Evolutionary conservation across 2,113 vertebrate genomes (phyloP), one percentile per base, ranked within the genome.

Genomic region (Bubo bubo): DNA sequence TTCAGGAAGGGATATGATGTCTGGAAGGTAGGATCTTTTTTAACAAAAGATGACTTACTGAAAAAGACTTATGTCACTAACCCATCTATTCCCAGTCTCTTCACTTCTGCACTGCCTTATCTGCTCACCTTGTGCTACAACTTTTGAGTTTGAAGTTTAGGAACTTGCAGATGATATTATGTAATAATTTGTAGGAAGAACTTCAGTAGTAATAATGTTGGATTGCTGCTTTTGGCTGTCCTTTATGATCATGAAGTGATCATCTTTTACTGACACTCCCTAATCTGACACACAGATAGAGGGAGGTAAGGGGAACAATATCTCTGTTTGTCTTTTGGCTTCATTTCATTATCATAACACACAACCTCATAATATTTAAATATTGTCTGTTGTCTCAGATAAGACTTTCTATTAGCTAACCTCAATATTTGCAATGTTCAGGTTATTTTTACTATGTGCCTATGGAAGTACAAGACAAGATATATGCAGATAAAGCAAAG

Each of bases 331-430:
- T 41, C 52, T 92, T 87, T 75, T 71, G 28, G 58, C 45, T 94
- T 92, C 24, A 75, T 80, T 67, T 80, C 47, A 50, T 92, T 87
- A 84, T 84, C 67, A 52, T 56, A 92, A 67, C 41, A 47, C 52
- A 80, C 35, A 84, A 56, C 62, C 16, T 84, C 82, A 71, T 75
- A 75, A 64, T 72, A 90, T 90, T 92, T 90, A 92, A 92, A 87
- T 75, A 87, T 47, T 67, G 41, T 58, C 62, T 1, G 0, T 80
- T 83, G 86, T 45, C 52, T 60, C 63, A 87, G 90, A 94, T 90
- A 96, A 94, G 90, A 62, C 16, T 71, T 79, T 71, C 21, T 47
- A 58, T 96, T 84, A 90, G 34, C 67, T 94, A 86, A 37, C 52
- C 77, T 79, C 86, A 87, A 76, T 90, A 72, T 94, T 84, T 94